phyloP scores from a whole-genome alignment of 2,888 invertebrate species.

The Nineta flava region DNA sequence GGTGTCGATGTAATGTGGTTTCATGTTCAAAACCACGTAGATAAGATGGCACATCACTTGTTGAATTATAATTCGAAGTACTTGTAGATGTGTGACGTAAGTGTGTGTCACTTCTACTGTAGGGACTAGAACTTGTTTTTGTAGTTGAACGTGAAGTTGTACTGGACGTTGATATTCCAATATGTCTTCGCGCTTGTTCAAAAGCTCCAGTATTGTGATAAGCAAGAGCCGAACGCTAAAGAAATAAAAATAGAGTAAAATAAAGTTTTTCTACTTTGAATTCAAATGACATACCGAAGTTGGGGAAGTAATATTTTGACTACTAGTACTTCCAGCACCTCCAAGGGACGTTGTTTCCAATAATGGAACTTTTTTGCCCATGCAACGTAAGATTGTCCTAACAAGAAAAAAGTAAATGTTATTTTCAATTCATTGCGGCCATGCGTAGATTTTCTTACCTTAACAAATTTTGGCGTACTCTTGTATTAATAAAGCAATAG shows the following conservation, averaged over 20 bases:
- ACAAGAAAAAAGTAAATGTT: conserved; percentile 18
- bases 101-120: conserved; percentile 66
- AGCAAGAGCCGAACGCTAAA: conserved; percentile 61
- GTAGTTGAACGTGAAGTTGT: conserved; percentile 89
- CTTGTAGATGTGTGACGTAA: conserved; percentile 71
- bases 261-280: not conserved
- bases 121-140: conserved; percentile 87
- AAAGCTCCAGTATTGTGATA: conserved; percentile 55
- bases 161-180: conserved; percentile 88
- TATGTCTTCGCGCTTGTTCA: conserved; percentile 51
- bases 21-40: conserved; percentile 47
- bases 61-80: conserved; percentile 74
- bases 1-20: conserved; percentile 34
- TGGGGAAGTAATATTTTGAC: conserved; percentile 53
- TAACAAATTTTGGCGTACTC: conserved; percentile 60
- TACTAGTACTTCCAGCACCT: conserved; percentile 49
- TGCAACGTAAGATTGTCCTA: conserved; percentile 52
- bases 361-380: conserved; percentile 69
- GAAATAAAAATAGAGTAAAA: conserved; percentile 10
- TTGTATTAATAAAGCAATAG: conserved; percentile 72
- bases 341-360: conserved; percentile 56
- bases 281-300: conserved; percentile 27
- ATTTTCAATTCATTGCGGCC: not conserved
- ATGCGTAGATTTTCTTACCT: conserved; percentile 23
- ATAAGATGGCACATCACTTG: conserved; percentile 61